Percentiles rank a stretch among this genome's conserved stretches.
Evolutionary conservation across 2,888 invertebrate species (phyloP).

Genomic region (Drosophila mulleri): DNA sequence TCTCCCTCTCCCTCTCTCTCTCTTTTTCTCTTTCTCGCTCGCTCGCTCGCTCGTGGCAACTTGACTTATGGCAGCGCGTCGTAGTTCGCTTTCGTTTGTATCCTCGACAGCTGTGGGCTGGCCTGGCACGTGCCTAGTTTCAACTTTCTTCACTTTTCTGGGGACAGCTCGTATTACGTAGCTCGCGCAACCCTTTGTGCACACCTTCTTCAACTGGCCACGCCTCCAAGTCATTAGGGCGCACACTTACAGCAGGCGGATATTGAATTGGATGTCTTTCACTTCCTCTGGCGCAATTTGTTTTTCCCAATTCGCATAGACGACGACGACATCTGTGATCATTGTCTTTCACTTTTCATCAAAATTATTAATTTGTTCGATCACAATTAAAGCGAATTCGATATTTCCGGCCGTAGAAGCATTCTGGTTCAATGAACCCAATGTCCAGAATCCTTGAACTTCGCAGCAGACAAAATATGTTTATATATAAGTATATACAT

Average conservation of each 20-base stretch:
- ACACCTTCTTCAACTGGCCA: constrained; percentile 35
- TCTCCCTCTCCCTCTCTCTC: neutral
- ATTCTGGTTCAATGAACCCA: constrained; percentile 73
- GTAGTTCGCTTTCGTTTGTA: constrained; percentile 60
- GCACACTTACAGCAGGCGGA: constrained; percentile 75
- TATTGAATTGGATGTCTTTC: constrained; percentile 73
- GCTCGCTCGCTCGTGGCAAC: constrained; percentile 10
- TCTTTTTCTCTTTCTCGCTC: neutral
- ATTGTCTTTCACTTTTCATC: constrained; percentile 76
- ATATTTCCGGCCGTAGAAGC: constrained; percentile 77
- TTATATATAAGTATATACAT: constrained; percentile 67
- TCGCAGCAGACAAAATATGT: constrained; percentile 65
- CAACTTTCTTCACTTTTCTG: constrained; percentile 68
- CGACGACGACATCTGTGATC: constrained; percentile 65
- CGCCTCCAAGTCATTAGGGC: constrained; percentile 69
- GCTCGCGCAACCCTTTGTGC: constrained; percentile 46
- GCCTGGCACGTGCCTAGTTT: constrained; percentile 66
- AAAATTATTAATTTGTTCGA: constrained; percentile 76
- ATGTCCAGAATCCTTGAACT: constrained; percentile 80
- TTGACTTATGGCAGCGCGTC: constrained; percentile 41
- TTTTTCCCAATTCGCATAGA: constrained; percentile 22
- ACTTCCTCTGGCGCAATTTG: constrained; percentile 41
- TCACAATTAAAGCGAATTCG: constrained; percentile 80
- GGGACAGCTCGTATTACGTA: constrained; percentile 55
- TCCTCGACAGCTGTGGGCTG: constrained; percentile 55